These are phyloP conservation scores for Mycteria americana DNA, from an alignment of 2,797 vertebrate genomes.

Conservation along the genomic window DNA sequence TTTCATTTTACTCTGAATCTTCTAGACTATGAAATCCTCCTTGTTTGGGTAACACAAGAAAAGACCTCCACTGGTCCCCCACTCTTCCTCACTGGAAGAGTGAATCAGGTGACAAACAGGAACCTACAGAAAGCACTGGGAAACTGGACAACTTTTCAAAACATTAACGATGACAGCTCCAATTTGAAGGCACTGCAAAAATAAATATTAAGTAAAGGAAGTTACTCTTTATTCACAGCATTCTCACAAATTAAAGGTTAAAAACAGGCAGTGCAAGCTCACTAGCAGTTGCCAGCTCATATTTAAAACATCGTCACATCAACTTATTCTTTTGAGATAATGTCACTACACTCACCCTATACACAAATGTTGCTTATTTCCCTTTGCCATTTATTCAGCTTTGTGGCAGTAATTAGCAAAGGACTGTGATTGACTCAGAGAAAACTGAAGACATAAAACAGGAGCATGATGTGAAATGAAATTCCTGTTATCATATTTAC, in stretches of 20 bases:
- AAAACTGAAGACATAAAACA: not conserved
- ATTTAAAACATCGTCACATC: slow-evolving; percentile 61
- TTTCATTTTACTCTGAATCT: not conserved
- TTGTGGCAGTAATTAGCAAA: slow-evolving; percentile 36
- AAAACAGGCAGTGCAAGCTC: slow-evolving; percentile 28
- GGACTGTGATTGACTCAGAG: not conserved
- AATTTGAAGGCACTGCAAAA: slow-evolving; percentile 40
- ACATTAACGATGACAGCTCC: not conserved
- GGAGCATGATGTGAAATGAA: not conserved
- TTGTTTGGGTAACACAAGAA: rapidly evolving
- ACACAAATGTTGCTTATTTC: slow-evolving; percentile 24
- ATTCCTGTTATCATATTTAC: not conserved
- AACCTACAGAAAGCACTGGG: slow-evolving; percentile 6
- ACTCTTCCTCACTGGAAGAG: not conserved
- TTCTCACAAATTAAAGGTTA: slow-evolving; percentile 60
- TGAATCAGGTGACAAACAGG: not conserved
- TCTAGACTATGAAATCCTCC: not conserved
- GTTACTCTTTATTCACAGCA: slow-evolving; percentile 46
- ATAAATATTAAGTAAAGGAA: slow-evolving; percentile 45
- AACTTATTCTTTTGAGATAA: slow-evolving; percentile 53
- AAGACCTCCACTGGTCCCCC: not conserved
- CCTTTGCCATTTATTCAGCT: slow-evolving; percentile 23
- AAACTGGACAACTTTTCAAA: slow-evolving; percentile 20
- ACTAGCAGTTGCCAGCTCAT: slow-evolving; percentile 42
- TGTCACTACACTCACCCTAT: slow-evolving; percentile 18